Evolutionary conservation across 2,113 vertebrate genomes (phyloP).

Genomic region (Carassius auratus): DNA sequence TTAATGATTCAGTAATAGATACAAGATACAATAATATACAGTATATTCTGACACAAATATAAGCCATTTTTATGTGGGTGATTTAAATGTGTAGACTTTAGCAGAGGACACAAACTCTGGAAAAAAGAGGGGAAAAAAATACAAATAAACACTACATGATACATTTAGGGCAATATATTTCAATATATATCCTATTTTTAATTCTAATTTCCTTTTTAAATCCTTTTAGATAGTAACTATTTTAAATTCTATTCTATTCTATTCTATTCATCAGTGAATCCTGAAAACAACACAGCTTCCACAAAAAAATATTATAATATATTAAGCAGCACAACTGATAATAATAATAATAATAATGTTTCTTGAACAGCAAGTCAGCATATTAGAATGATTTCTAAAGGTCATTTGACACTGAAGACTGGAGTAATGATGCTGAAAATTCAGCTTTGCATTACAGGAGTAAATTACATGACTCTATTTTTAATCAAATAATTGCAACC

Average conservation of each 20-base stretch:
- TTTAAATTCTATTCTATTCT: too few species aligned
- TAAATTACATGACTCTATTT: neutral
- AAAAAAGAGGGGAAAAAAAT: too few species aligned
- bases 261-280: neutral
- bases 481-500: neutral
- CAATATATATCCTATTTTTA: neutral
- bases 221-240: too few species aligned
- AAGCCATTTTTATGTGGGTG: neutral
- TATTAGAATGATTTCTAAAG: neutral
- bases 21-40: neutral
- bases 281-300: neutral
- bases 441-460: too few species aligned
- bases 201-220: neutral
- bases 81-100: neutral
- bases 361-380: neutral
- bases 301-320: neutral
- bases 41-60: neutral
- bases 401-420: neutral
- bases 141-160: too few species aligned
- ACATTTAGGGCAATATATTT: neutral
- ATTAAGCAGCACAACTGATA: neutral
- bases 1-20: slow-evolving; percentile 15
- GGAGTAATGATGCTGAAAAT: too few species aligned
- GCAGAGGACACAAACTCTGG: neutral
- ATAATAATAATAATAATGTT: neutral